Evolutionary conservation across 2,113 vertebrate genomes (phyloP), one percentile per base, ranked within the genome.

Genomic region (Scalopus aquaticus): DNA sequence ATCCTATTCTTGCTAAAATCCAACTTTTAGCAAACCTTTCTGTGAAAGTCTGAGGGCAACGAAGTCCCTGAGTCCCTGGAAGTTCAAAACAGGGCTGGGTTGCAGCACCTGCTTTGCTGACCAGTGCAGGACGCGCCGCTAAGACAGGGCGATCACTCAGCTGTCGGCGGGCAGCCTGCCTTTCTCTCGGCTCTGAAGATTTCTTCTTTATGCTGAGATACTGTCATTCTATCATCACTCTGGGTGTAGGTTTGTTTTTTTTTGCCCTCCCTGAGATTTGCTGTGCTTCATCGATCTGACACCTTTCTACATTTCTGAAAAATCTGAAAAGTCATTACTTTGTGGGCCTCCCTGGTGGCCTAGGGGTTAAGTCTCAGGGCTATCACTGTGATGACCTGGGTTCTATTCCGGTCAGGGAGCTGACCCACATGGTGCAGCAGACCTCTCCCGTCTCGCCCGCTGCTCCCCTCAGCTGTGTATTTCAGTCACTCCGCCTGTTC

Each of bases 61-160:
- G 81, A 58, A 37, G 8, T 26, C 39, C 46, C 30, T 30, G 46
- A 11, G 17, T 67, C 84, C 80, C 37, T 70, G 3, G 70, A 32
- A 2, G 28, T 72, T 73, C 28, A 44, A 72, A 79, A 65, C 46
- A 51, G 13, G 49, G 54, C 22, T 82, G 44, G 56, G 78, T 58
- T 69, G 82, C 54, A 51, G n/a, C 17, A 49, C 51, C 13, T 64
- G 12, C 35, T 73, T 30, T 67, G 32, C 64, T 46, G 22, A 28
- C 2, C 72, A 35, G n/a, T 30, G n/a, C 7, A 51, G 54, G 42
- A 46, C 46, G 30, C 39, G 24, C 24, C 11, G 19, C 2, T 30
- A 30, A 35, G 20, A 67, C 54, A 65, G 3, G 3, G 12, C 39
- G 19, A 13, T 3, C 0, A 0, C 1, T 69, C n/a, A 17, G 35